Conservation (phyloP, 2,888 invertebrate species). For the Calameuta pallipes region DNA sequence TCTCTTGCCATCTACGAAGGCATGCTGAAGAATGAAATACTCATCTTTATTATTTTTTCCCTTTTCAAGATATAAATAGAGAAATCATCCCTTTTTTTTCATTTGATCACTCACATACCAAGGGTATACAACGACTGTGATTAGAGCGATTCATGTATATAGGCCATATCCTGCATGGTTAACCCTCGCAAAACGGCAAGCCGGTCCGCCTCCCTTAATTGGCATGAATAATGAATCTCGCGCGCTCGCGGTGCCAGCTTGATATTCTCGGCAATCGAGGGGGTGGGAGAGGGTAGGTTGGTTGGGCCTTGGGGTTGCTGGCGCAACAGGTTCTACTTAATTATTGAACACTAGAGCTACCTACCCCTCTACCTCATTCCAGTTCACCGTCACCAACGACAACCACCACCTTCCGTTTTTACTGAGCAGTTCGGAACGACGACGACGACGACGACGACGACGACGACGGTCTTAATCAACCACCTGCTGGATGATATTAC, state of each 20-base stretch:
- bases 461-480: slow-evolving; percentile 42
- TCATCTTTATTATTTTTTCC: neutral
- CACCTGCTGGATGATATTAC: slow-evolving; percentile 31
- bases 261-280: slow-evolving; percentile 3
- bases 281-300: slow-evolving; percentile 35
- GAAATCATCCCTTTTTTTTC: neutral
- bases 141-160: neutral
- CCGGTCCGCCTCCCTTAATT: slow-evolving; percentile 43
- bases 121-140: neutral
- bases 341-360: slow-evolving; percentile 60
- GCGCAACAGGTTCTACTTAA: slow-evolving; percentile 65
- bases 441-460: too few relatives aligned
- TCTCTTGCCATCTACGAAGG: neutral
- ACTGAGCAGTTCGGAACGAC: neutral
- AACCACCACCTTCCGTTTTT: neutral
- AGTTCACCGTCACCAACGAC: neutral
- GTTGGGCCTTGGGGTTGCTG: slow-evolving; percentile 41
- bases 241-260: neutral
- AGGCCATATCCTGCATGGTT: neutral
- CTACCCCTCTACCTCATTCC: neutral
- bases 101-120: neutral
- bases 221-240: slow-evolving; percentile 55
- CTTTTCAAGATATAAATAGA: neutral
- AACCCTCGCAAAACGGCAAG: slow-evolving; percentile 6
- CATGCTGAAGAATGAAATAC: neutral